Conservation (phyloP, 2,888 invertebrate species). For the Prosopocoilus inquinatus region DNA sequence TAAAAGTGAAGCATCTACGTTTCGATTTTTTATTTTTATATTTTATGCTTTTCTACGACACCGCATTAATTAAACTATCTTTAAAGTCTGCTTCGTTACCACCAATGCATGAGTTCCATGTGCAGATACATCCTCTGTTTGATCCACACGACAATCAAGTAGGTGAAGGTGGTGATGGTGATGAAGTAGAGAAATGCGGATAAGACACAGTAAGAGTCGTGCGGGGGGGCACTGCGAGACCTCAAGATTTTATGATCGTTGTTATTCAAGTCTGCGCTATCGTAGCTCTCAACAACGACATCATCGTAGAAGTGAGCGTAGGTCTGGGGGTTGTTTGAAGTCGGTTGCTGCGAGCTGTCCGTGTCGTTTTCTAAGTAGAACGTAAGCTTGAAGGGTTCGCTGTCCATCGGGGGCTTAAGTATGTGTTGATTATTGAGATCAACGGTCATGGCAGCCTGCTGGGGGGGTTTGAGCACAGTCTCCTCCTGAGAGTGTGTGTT, state of each 20-base stretch:
- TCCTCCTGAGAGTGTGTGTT: slow-evolving; percentile 32
- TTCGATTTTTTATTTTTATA: background rate
- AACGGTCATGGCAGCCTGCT: slow-evolving; percentile 26
- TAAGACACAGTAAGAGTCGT: slow-evolving; percentile 47
- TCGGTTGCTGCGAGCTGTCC: slow-evolving; percentile 10
- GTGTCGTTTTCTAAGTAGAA: slow-evolving; percentile 44
- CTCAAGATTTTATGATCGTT: slow-evolving; percentile 26
- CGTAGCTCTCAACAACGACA: slow-evolving; percentile 45
- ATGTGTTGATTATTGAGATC: slow-evolving; percentile 32
- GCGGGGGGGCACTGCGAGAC: slow-evolving; percentile 27
- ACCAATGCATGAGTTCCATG: slow-evolving; percentile 50
- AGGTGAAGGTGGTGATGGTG: slow-evolving; percentile 49
- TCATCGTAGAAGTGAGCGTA: slow-evolving; percentile 40
- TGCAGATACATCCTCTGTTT: slow-evolving; percentile 48
- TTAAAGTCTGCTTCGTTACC: slow-evolving; percentile 32
- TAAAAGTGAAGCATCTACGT: slow-evolving; percentile 1
- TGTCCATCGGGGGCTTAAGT: slow-evolving; percentile 31
- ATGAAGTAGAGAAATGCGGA: slow-evolving; percentile 50
- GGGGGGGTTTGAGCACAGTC: slow-evolving; percentile 20
- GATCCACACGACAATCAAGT: slow-evolving; percentile 48
- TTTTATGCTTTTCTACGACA: slow-evolving; percentile 2
- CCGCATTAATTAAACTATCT: slow-evolving; percentile 3
- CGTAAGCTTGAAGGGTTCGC: slow-evolving; percentile 45
- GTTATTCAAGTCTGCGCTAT: slow-evolving; percentile 30
- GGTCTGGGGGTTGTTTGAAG: slow-evolving; percentile 15